Evolutionary conservation across 2,113 vertebrate genomes (phyloP), one percentile per base, ranked within the genome.

Genomic region (Limnothrissa miodon): DNA sequence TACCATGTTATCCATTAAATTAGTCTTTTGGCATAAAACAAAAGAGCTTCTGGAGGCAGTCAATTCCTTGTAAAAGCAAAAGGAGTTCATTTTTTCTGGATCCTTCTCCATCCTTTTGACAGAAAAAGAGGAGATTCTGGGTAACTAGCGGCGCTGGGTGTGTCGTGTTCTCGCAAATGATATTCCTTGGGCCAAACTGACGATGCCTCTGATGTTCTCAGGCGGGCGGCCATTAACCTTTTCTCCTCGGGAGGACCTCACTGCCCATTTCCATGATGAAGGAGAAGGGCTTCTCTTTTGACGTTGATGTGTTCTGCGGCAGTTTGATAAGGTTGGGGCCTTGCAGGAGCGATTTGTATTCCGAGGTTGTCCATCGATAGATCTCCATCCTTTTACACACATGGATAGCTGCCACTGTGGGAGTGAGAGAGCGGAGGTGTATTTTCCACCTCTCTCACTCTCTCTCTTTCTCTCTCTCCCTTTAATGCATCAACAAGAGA

Each of bases 281-380:
- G 66, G 66, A 74, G 66, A 13, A 9, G 21, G 66, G 66, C 29
- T 33, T 33, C 33, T 74, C 66, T 74, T 36, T 74, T 74, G 66
- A 74, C 66, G 33, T 74, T 74, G 66, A 74, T 36, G 33, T 33
- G 25, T 74, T 36, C 29, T 74, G 66, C 66, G 13, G 66, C 66
- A 17, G 66, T 74, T 74, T 74, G 66, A 74, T 74, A 74, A 74
- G 66, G 74, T 82, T 62, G 17, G n/a, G 79, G 29, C 48, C 48
- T 59, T 51, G 17, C 2, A 51, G 39, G 62, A 78, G 51, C 45
- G 29, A 82, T 80, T 87, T 85, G 80, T 85, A 83, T 87, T 85
- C 80, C 25, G 33, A 56, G n/a, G 39, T 42, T 82, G 84, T 85
- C 53, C 44, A 80, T 87, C 84, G 82, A 59, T 70, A 33, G 33